These are phyloP conservation scores for Heteromurus nitidus DNA, from an alignment of 2,888 invertebrate genomes.

Conservation along the genomic window DNA sequence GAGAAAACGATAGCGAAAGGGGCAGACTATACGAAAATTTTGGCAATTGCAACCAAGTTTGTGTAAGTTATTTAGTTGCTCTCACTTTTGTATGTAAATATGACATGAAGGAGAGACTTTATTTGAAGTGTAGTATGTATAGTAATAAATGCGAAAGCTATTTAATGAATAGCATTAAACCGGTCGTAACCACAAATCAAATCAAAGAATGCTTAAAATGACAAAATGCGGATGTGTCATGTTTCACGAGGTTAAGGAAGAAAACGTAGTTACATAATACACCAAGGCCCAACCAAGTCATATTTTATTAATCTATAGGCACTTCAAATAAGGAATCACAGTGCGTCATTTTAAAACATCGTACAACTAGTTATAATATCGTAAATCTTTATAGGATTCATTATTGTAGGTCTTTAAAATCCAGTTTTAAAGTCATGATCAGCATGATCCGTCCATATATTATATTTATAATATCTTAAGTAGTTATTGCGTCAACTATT, in stretches of 20 bases:
- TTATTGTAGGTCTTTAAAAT: constrained; percentile 49
- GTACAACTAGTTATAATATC: constrained; percentile 13
- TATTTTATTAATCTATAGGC: constrained; percentile 68
- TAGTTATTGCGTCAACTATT: constrained; percentile 40
- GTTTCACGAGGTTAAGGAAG: too few relatives aligned
- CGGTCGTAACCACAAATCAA: too few relatives aligned
- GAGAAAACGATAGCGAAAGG: constrained; percentile 87
- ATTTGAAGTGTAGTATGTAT: too few relatives aligned
- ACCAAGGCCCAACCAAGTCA: constrained; percentile 64
- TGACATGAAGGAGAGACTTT: not conserved
- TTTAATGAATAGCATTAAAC: too few relatives aligned
- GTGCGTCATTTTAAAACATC: constrained; percentile 66
- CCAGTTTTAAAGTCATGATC: constrained; percentile 41
- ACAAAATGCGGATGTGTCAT: too few relatives aligned
- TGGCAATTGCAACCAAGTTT: constrained; percentile 92
- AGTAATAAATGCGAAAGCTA: too few relatives aligned
- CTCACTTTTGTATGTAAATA: constrained; percentile 3
- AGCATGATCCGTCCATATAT: too few relatives aligned
- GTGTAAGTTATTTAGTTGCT: constrained; percentile 82
- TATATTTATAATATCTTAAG: too few relatives aligned
- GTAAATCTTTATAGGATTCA: constrained; percentile 28
- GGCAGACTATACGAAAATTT: constrained; percentile 92
- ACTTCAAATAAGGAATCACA: constrained; percentile 73
- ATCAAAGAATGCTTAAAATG: too few relatives aligned
- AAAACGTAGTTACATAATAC: too few relatives aligned